Percentiles rank a stretch among this genome's conserved stretches.
These are phyloP conservation scores for Chaetops frenatus DNA, from an alignment of 2,113 vertebrate genomes.

Conservation along the genomic window DNA sequence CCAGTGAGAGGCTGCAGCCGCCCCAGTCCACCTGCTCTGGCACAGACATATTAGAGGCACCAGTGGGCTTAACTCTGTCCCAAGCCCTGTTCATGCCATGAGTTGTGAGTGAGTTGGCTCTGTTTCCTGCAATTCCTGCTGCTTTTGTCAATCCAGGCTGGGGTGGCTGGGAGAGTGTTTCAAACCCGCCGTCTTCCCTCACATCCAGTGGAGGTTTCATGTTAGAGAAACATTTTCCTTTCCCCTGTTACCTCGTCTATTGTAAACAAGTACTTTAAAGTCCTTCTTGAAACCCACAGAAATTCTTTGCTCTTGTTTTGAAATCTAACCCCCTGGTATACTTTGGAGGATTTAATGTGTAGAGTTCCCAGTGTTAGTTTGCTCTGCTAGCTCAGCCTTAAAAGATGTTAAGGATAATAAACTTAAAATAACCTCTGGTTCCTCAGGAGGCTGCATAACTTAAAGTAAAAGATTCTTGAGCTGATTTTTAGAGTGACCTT, in stretches of 20 bases:
- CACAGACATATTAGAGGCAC: not conserved
- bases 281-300: slow-evolving; percentile 44
- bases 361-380: slow-evolving; percentile 32
- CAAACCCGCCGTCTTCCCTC: not conserved
- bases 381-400: slow-evolving; percentile 26
- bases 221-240: not conserved
- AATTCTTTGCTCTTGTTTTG: slow-evolving; percentile 55
- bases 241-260: slow-evolving; percentile 1
- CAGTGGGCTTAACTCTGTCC: not conserved
- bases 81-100: not conserved
- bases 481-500: not conserved
- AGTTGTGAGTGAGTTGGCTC: not conserved
- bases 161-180: not conserved
- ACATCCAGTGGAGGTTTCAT: not conserved
- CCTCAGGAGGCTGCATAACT: slow-evolving; percentile 44
- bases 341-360: slow-evolving; percentile 44
- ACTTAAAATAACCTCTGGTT: slow-evolving; percentile 47
- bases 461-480: not conserved
- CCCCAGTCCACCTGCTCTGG: slow-evolving; percentile 1
- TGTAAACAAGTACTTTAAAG: slow-evolving; percentile 50
- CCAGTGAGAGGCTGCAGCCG: not conserved
- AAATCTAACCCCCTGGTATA: slow-evolving; percentile 44
- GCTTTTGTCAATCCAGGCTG: slow-evolving; percentile 1
- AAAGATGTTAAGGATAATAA: slow-evolving; percentile 62
- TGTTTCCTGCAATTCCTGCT: not conserved